These are phyloP conservation scores for Pantherophis vulpinus DNA, from an alignment of 2,797 vertebrate species.

Conservation along the genomic window DNA sequence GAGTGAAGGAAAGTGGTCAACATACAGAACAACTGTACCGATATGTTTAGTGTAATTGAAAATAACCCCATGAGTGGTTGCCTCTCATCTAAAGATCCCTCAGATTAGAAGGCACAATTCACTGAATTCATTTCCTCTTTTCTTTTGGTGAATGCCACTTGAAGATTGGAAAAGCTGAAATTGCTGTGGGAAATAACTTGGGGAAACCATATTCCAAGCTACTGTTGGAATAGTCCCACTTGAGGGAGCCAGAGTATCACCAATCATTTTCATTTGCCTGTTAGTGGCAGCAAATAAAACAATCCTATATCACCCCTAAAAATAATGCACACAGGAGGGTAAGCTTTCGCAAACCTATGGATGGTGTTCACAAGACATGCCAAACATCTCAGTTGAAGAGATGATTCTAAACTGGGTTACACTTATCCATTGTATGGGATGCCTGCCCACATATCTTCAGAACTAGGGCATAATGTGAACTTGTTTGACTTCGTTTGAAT, in stretches of 20 bases:
- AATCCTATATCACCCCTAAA: background rate
- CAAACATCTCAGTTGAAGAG: background rate
- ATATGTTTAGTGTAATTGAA: background rate
- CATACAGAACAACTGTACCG: background rate
- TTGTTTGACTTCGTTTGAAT: background rate
- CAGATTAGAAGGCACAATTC: background rate
- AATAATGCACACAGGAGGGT: background rate
- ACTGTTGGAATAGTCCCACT: background rate
- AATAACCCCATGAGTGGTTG: background rate
- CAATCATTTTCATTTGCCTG: background rate
- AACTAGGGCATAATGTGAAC: background rate
- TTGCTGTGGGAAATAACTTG: background rate
- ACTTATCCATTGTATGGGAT: background rate
- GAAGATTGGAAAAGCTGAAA: background rate
- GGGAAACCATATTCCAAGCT: background rate
- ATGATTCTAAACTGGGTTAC: background rate
- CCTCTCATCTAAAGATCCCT: background rate
- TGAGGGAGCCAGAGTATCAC: background rate
- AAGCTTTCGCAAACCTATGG: background rate
- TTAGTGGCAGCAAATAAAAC: background rate
- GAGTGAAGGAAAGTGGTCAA: background rate
- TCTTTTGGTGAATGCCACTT: background rate
- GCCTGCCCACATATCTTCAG: background rate
- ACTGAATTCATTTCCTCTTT: background rate
- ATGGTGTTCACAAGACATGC: background rate